A percentile compares a stretch with the other conserved stretches of the same genome.
Evolutionary conservation across 2,888 invertebrate species (phyloP).

Genomic region (Brachyopa scutellaris): DNA sequence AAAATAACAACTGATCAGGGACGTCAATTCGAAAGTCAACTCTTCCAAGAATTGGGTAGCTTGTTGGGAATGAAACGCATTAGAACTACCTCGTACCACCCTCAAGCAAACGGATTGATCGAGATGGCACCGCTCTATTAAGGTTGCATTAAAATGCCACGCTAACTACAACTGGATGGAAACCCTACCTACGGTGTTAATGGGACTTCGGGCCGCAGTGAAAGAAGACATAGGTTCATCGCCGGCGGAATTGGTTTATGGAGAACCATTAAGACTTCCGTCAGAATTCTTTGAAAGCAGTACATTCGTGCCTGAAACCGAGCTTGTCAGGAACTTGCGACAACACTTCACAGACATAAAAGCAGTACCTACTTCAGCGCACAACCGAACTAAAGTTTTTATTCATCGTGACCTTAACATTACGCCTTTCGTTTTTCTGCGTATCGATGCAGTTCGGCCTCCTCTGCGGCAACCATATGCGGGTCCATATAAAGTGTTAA

Average conservation of each 20-base stretch:
- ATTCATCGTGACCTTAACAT: neutral
- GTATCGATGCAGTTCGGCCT: too few relatives aligned
- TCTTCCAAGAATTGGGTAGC: neutral
- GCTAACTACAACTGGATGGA: neutral
- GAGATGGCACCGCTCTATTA: neutral
- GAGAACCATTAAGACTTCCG: neutral
- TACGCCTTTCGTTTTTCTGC: too few relatives aligned
- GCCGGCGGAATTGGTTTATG: too few relatives aligned
- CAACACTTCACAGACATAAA: neutral
- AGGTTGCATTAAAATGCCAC: neutral
- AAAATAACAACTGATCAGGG: neutral
- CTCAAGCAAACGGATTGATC: neutral
- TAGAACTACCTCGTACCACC: neutral
- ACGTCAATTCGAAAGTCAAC: neutral
- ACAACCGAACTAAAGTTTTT: neutral
- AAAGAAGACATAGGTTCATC: neutral
- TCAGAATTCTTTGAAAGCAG: neutral
- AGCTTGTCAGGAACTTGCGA: neutral
- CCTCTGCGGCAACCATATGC: too few relatives aligned
- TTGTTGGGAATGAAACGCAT: neutral
- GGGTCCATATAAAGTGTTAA: too few relatives aligned
- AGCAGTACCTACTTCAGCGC: neutral
- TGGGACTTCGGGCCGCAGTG: neutral
- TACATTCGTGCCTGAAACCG: neutral
- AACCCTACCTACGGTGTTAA: neutral